Evolutionary conservation across 2,888 invertebrate species (phyloP).

Genomic region (Phalangium opilio): DNA sequence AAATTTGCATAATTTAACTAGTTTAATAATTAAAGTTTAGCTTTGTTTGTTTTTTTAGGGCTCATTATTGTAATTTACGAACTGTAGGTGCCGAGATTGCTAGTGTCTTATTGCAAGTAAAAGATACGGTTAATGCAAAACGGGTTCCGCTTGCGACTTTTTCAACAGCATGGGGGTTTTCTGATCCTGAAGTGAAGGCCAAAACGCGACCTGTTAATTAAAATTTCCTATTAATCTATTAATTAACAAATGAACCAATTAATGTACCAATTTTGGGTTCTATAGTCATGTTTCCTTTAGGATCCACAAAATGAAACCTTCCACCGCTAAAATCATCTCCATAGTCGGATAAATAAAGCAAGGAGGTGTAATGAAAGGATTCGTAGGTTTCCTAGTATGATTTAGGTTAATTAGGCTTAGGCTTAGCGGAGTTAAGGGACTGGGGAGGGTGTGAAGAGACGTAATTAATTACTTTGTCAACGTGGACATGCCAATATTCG

Average conservation of each 20-base stretch:
- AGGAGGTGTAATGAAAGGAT: constrained; percentile 70
- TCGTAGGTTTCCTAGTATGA: constrained; percentile 59
- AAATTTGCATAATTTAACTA: too few species aligned
- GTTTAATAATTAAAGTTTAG: too few species aligned
- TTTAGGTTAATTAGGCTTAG: constrained; percentile 8
- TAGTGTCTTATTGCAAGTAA: constrained; percentile 53
- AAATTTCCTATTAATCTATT: not conserved
- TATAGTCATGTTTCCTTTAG: constrained; percentile 46
- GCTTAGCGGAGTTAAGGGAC: not conserved
- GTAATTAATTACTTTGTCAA: constrained; percentile 66
- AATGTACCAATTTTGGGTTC: constrained; percentile 49
- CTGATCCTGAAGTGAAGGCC: constrained; percentile 72
- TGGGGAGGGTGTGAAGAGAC: not conserved
- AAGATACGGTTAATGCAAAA: constrained; percentile 70
- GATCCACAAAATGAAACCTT: constrained; percentile 60
- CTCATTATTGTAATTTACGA: too few species aligned
- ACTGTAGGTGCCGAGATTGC: too few species aligned
- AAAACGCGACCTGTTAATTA: constrained; percentile 47
- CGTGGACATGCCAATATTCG: constrained; percentile 79
- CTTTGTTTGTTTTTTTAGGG: too few species aligned
- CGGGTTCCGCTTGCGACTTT: constrained; percentile 55
- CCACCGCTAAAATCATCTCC: constrained; percentile 64
- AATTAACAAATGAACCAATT: not conserved
- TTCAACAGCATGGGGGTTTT: constrained; percentile 70
- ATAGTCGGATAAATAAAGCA: constrained; percentile 62